Evolutionary conservation across 2,113 vertebrate species (phyloP).

Genomic region (Puffinus mauretanicus): DNA sequence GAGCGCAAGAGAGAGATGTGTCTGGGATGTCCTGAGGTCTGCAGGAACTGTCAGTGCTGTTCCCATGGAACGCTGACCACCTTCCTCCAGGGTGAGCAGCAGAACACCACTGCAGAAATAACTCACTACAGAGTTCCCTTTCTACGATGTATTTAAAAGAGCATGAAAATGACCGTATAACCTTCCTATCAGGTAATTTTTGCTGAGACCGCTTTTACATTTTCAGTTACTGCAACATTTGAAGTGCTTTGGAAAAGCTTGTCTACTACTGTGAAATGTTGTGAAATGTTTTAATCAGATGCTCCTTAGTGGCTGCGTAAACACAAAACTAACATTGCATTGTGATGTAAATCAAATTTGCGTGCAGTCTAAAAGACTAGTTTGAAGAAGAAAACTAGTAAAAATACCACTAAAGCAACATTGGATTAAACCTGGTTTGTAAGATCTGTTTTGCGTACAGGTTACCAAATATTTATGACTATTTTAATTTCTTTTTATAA

Average conservation of each 20-base stretch:
- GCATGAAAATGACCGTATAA: neutral
- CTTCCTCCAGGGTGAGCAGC: neutral
- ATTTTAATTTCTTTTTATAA: neutral
- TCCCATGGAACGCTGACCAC: neutral
- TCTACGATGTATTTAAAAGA: neutral
- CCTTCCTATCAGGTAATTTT: neutral
- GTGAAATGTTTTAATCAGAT: neutral
- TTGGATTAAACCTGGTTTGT: neutral
- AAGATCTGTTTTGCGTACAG: neutral
- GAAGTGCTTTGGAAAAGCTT: neutral
- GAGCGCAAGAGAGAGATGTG: neutral
- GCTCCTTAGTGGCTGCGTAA: neutral
- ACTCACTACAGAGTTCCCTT: neutral
- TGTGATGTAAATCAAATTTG: neutral
- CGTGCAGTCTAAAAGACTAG: neutral
- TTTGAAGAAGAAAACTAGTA: neutral
- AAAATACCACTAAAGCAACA: neutral
- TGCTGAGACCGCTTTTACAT: neutral
- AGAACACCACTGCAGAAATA: neutral
- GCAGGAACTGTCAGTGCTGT: neutral
- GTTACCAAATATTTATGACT: neutral
- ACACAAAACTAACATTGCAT: neutral
- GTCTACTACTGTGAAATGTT: neutral
- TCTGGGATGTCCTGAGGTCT: neutral
- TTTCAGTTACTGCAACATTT: neutral